Base-by-base conservation (phyloP, 2,888 invertebrate species). In the Eueremaeus valkanovi region DNA sequence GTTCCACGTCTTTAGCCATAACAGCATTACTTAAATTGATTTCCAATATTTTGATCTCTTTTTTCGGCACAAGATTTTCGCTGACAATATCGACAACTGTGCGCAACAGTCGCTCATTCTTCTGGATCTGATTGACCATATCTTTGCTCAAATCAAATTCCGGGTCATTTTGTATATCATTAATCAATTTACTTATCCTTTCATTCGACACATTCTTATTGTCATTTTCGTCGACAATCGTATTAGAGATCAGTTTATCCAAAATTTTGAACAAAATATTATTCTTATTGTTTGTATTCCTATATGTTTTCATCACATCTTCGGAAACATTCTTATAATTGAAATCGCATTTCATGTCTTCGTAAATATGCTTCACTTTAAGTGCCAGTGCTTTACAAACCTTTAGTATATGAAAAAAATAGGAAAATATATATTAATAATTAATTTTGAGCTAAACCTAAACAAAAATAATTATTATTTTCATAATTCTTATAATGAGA, bases 21-120 rank as follows among this genome's bases (percentile, higher is more conserved):
- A 75, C 63, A 40, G 61, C 13, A 21, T 80, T 79, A 3, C 76
- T 72, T 11, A 76, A 74, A 33, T 78, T 87, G 9, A 89, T 84
- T 86, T 95, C 94, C n/a, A 87, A 85, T 8, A 8, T 8, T 8
- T 36, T 36, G n/a, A 95, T 83, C 81, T 90, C 82, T 81, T 21
- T 91, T 5, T 90, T 91, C 3, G 89, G 83, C 16, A 89, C 87
- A 55, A 86, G 85, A 83, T 95, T 95, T 85, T 95, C 95, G 42
- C 90, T 83, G 31, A 90, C 89, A 13, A 91, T 84, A 83, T 94
- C 93, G 73, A 92, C 82, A 75, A 82, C 81, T 8, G 83, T 81
- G 77, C 84, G 82, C 27, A 85, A 77, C 16, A 81, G 76, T 3
- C 79, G 42, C 74, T 80, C 80, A 16, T 75, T 68, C 2, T 77